phyloP scores from a whole-genome alignment of 1,140 invertebrate species.

The Cataglyphis hispanica region DNA sequence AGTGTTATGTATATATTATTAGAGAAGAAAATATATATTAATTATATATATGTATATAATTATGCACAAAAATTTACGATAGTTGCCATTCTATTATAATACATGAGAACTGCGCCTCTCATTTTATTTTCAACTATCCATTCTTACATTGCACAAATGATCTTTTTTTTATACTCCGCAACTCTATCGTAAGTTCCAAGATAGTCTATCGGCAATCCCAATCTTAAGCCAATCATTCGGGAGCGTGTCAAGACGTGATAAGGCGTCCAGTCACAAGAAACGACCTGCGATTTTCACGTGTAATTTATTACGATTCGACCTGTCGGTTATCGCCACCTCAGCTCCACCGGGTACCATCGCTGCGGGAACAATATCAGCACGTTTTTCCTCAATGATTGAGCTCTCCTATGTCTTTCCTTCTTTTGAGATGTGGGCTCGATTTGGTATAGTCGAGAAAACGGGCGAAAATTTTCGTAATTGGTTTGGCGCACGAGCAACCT shows the following conservation, averaged over 20 bases:
- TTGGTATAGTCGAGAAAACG: neutral
- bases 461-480: constrained; percentile 23
- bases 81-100: neutral
- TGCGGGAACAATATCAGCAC: neutral
- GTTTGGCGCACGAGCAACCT: neutral
- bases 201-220: neutral
- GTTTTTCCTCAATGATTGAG: neutral
- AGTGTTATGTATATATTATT: neutral
- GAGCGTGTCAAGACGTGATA: neutral
- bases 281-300: neutral
- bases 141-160: neutral
- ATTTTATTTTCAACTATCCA: neutral
- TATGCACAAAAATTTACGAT: neutral
- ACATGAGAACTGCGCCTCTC: neutral
- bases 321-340: neutral
- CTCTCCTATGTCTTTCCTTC: neutral
- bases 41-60: neutral
- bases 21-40: neutral
- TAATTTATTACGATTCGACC: constrained; percentile 53
- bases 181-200: neutral
- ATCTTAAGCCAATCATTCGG: constrained; percentile 3
- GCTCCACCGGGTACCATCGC: neutral
- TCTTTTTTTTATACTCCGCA: neutral
- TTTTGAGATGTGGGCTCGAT: neutral
- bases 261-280: constrained; percentile 16